Evolutionary conservation across 1,140 invertebrate genomes (phyloP), one percentile per base, ranked within the genome.

Genomic region (Microplitis demolitor): DNA sequence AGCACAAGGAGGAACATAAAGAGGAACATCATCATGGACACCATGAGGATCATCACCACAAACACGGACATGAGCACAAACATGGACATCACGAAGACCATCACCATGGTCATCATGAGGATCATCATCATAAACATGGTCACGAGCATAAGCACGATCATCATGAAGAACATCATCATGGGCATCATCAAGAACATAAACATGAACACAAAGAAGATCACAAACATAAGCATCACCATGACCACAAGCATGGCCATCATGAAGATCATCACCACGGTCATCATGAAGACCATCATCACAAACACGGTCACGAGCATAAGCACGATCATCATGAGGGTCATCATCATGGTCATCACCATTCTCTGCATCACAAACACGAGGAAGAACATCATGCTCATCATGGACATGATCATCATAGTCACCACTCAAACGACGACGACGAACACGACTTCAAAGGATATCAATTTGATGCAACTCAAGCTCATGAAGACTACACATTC

Each of bases 41-140:
- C 60, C 74, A 79, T n/a, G 78, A 85, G 63, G 79, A 78, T 16
- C 83, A 85, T 71, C 78, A 85, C 16, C 82, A 85, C 11, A 79
- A 83, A 37, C 84, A 85, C 37, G 78, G 78, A 0, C 81, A 85
- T 11, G 78, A 79, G 0, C 83, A 85, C 61, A 83, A 84, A 13
- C 80, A 85, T 37, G 77, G 73, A 0, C 81, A 83, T 13, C 76
- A 79, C 11, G 76, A 82, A 34, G 78, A 82, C 2, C 82, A 83
- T 34, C 72, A 82, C 0, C 82, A 84, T 66, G 70, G 76, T 0
- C 82, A 84, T 69, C 76, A 78, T 0, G 73, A 84, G 4, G 78
- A 82, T 13, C 82, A 84, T 66, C 74, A 79, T 34, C 83, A 84
- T 51, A 81, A 81, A 4, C 83, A 84, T 66, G 78, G 75, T 5